Evolutionary conservation across 2,113 vertebrate genomes (phyloP), one percentile per base, ranked within the genome.

Genomic region (Spermophilus dauricus): DNA sequence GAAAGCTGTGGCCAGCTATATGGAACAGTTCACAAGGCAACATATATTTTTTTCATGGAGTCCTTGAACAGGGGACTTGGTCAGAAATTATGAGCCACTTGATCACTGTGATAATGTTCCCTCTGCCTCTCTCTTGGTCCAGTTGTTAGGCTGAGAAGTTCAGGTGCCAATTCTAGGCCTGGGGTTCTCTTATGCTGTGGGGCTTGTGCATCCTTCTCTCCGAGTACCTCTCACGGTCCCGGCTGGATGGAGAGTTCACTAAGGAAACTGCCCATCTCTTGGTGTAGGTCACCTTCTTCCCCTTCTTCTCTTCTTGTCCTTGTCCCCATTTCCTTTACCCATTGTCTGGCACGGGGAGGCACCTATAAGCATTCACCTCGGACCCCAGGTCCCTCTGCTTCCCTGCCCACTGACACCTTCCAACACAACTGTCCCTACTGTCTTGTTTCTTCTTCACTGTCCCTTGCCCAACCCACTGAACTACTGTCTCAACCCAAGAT

Each of bases 251-350:
- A 45, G 24, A 45, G 51, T 22, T 63, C 51, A 39, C 32, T 45
- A 48, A 45, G 39, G 65, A 24, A 2, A 16, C 4, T 17, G 9
- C 4, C 11, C 17, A 37, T 13, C 37, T 24, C 65, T 24, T 4
- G 2, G 20, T 8, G 6, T 1, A 14, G 48, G 20, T 16, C 26
- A 4, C 13, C 69, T 6, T 51, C 39, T 26, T 30, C 26, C 39
- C 39, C 20, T 53, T 78, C 24, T 65, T 0, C 32, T 58, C 53
- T 73, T 51, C 78, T 84, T 58, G 85, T 48, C 30, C 17, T 53
- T 12, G 0, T 8, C 7, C 3, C 39, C 2, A 2, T 8, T 14
- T 5, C 16, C 22, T 51, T 24, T 13, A 48, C 37, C 51, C 22
- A 39, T 3, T 45, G 56, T 4, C 22, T 85, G 12, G 4, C 17